Evolutionary conservation across 1,140 invertebrate species (phyloP).

Genomic region (Danaus plexippus): DNA sequence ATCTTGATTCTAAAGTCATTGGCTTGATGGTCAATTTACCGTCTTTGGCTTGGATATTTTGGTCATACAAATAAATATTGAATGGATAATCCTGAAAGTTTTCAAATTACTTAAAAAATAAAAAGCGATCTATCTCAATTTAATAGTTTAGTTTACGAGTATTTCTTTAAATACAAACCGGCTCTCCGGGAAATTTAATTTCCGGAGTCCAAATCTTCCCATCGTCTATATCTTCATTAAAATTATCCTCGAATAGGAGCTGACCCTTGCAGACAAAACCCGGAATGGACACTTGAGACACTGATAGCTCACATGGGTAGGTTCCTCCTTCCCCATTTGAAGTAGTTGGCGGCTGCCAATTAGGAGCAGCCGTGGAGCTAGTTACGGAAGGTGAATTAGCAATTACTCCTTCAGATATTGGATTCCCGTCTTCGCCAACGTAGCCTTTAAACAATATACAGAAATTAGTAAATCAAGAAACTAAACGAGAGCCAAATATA

Average conservation of each 20-base stretch:
- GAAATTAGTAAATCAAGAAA: too few species aligned
- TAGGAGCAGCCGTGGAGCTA: not conserved
- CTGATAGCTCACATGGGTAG: conserved; percentile 42
- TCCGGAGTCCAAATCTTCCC: conserved; percentile 66
- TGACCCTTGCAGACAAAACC: conserved; percentile 70
- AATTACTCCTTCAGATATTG: conserved; percentile 15
- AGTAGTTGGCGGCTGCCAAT: not conserved
- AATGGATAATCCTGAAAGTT: conserved; percentile 76
- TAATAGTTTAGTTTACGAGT: not conserved
- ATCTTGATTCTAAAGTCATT: conserved; percentile 72
- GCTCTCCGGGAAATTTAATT: conserved; percentile 62
- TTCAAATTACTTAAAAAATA: conserved; percentile 6
- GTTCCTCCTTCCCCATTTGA: conserved; percentile 1
- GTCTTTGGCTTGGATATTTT: conserved; percentile 73
- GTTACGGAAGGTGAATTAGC: not conserved
- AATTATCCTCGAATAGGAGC: conserved; percentile 72
- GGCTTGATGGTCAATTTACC: conserved; percentile 76
- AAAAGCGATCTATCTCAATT: not conserved
- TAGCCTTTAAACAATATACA: conserved; percentile 24
- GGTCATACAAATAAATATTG: conserved; percentile 76
- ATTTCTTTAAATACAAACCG: conserved; percentile 29
- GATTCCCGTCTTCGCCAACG: conserved; percentile 38
- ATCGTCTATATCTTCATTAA: conserved; percentile 41
- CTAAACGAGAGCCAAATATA: not conserved
- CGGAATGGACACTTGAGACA: conserved; percentile 34